These are phyloP conservation scores for Hippoglossus stenolepis DNA, from an alignment of 2,113 vertebrate genomes.

Conservation along the genomic window DNA sequence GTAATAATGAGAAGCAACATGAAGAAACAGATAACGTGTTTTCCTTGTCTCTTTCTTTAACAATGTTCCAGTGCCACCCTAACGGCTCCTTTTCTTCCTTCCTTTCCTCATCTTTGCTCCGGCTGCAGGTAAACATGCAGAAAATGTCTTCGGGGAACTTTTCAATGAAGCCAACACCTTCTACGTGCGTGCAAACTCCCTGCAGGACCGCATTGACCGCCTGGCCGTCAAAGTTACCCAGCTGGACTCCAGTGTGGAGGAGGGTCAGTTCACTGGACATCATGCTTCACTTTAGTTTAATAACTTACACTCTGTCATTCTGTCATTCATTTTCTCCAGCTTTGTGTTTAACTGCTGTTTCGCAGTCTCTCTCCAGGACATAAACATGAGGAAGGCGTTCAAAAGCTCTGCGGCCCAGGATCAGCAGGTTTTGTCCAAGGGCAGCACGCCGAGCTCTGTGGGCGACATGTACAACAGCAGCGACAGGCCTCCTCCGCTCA, in stretches of 20 bases:
- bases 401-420: slow-evolving; percentile 91
- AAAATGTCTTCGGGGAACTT: slow-evolving; percentile 96
- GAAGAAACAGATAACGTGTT: too few relatives aligned
- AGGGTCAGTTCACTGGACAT: slow-evolving; percentile 84
- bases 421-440: slow-evolving; percentile 94
- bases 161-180: slow-evolving; percentile 97
- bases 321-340: not conserved
- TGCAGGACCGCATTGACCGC: slow-evolving; percentile 95
- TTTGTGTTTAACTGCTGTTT: slow-evolving; percentile 26
- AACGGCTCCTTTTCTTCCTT: not conserved
- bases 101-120: slow-evolving; percentile 4
- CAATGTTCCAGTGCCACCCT: not conserved
- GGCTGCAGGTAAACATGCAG: slow-evolving; percentile 92
- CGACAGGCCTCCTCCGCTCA: slow-evolving; percentile 91
- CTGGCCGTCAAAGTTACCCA: slow-evolving; percentile 93
- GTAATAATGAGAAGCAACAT: too few relatives aligned
- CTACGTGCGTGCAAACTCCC: slow-evolving; percentile 92
- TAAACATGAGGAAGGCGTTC: slow-evolving; percentile 97
- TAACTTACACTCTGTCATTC: not conserved
- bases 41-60: too few relatives aligned
- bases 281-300: not conserved
- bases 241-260: slow-evolving; percentile 88
- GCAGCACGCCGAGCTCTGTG: slow-evolving; percentile 87
- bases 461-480: slow-evolving; percentile 90
- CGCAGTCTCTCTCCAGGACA: slow-evolving; percentile 94